These are phyloP conservation scores for Hypsopygia costalis DNA, from an alignment of 2,888 invertebrate genomes.

Conservation along the genomic window DNA sequence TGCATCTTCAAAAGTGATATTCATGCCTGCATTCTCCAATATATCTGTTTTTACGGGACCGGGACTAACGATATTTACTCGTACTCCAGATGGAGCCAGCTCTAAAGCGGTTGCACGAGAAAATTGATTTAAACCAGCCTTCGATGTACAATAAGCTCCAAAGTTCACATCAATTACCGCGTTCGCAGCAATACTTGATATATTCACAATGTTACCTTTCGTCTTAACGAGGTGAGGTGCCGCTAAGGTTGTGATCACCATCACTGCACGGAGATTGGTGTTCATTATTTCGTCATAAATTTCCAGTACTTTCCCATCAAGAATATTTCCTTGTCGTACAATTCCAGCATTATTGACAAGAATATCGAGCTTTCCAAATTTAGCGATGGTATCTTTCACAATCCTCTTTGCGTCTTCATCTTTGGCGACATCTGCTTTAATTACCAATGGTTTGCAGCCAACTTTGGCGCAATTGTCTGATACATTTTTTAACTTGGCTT, in stretches of 20 bases:
- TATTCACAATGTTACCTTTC: constrained; percentile 23
- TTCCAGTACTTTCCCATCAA: constrained; percentile 14
- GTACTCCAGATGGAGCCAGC: constrained; percentile 84
- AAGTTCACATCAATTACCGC: constrained; percentile 7
- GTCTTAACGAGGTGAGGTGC: constrained; percentile 17
- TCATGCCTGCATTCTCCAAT: constrained; percentile 31
- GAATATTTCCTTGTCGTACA: constrained; percentile 3
- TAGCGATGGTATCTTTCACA: constrained; percentile 22
- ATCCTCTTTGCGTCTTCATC: constrained; percentile 19
- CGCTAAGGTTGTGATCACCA: constrained; percentile 20
- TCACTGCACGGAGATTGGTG: constrained; percentile 21
- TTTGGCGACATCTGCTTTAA: constrained; percentile 21
- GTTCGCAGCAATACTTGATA: constrained; percentile 17
- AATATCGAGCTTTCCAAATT: background rate
- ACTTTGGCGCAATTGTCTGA: constrained; percentile 12
- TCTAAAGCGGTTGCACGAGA: constrained; percentile 73
- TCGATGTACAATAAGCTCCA: constrained; percentile 29
- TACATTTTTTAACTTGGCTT: constrained; percentile 20
- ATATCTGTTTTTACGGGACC: constrained; percentile 65
- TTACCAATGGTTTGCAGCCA: constrained; percentile 18
- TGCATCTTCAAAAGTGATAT: background rate
- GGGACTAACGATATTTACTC: constrained; percentile 74
- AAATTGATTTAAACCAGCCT: constrained; percentile 36
- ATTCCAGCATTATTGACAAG: constrained; percentile 20
- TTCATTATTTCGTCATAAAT: constrained; percentile 20